These are phyloP conservation scores for Sorex maritimensis DNA, from an alignment of 2,797 vertebrate species.

Conservation along the genomic window DNA sequence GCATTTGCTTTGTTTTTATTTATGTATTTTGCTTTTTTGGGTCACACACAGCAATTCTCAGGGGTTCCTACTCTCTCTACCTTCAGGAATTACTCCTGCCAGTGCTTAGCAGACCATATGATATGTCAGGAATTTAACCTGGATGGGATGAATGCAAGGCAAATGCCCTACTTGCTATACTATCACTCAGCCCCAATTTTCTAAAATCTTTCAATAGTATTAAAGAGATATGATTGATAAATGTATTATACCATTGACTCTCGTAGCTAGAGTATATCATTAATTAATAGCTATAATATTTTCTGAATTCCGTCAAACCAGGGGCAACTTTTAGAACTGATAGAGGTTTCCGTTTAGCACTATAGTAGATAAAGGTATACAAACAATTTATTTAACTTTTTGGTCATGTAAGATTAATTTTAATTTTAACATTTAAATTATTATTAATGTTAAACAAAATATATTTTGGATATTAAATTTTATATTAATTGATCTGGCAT, in stretches of 20 bases:
- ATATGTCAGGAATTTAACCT: no score
- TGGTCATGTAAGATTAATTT: background rate
- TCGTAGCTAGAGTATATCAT: slow-evolving; percentile 9
- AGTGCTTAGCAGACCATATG: no score
- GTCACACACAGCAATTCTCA: no score
- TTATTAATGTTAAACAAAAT: background rate
- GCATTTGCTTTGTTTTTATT: no score
- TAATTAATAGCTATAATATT: slow-evolving; percentile 49
- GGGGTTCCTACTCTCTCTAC: no score
- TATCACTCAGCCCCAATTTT: no score
- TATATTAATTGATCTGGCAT: background rate
- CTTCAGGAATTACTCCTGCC: no score
- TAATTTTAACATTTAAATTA: background rate
- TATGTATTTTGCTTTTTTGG: no score
- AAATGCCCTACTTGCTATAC: no score
- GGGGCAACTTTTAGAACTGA: background rate
- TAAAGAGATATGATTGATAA: slow-evolving; percentile 33
- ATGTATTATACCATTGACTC: background rate
- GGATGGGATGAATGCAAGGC: no score
- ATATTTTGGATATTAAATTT: background rate
- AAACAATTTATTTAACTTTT: slow-evolving; percentile 33
- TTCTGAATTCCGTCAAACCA: slow-evolving; percentile 70
- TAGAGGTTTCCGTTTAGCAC: slow-evolving; percentile 16
- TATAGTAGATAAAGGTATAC: background rate
- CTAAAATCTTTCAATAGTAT: slow-evolving; percentile 53